Evolutionary conservation across 2,888 invertebrate genomes (phyloP), one percentile per base, ranked within the genome.

Genomic region (Augiades crinisus): DNA sequence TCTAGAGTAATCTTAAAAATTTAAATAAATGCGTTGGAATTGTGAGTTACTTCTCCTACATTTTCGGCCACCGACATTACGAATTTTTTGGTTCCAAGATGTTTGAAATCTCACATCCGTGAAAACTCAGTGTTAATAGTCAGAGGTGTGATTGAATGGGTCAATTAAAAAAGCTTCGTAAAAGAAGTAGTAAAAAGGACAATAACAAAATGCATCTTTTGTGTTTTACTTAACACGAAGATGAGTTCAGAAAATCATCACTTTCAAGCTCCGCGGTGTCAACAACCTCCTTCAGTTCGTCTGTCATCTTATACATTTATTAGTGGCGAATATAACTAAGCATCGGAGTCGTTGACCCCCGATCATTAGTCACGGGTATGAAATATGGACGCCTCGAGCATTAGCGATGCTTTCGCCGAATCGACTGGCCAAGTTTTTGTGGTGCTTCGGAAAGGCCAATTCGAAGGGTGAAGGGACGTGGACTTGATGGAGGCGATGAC

Each of bases 331-430:
- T 47, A 38, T 37, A 50, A 50, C 36, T 50, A 50, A 50, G 30
- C 43, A 50, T 27, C 43, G 16, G 36, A 36, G 43, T 7, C 50
- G 30, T 37, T 50, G 50, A 50, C 43, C 56, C 56, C 22, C 24
- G 43, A 49, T 57, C 59, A 56, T 60, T 61, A 61, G 57, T 60
- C 58, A 60, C 51, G 50, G 46, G 46, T 53, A 56, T 58, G 57
- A 58, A 49, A 52, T 59, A 56, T 57, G 60, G 51, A 46, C 43
- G 47, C 45, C 34, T 33, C 44, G 45, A 45, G 51, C 36, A 30
- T 50, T 50, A 50, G 50, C 16, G 36, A 50, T 51, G 56, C 57
- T 57, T 57, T 60, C 59, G 55, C 46, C 54, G 57, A 53, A 49
- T 24, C 45, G 52, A 44, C 53, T 31, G 44, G 24, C 33, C 14